Evolutionary conservation across 1,140 invertebrate genomes (phyloP), one percentile per base, ranked within the genome.

Genomic region (Calliopsis andreniformis): DNA sequence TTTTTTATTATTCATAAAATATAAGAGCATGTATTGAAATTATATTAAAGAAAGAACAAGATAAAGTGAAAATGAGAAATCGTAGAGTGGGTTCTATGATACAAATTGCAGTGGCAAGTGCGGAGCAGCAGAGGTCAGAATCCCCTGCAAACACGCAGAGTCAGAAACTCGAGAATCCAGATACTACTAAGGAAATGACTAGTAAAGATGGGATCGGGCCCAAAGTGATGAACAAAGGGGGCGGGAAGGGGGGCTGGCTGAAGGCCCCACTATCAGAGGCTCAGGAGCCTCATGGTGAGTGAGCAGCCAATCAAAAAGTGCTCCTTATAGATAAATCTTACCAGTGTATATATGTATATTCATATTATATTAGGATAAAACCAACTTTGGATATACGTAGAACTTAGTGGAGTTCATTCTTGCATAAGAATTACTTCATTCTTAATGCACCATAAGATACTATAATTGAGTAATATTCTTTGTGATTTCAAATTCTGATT

Each of bases 221-320:
- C 81, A 92, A 91, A 91, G 86, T 90, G 83, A 91, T 91, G 87
- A 89, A 76, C 88, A 91, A 93, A 92, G 92, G 92, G 89, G 90
- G 89, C 89, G 89, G 92, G 91, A 93, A 92, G 87, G 91, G 91
- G 81, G 87, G 87, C 87, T 92, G 91, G 91, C 87, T 91, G 87
- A 92, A 92, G 88, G 90, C 90, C 87, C 91, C 89, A 79, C 88
- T 92, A 77, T 91, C 91, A 80, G 92, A 91, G 88, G 91, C 92
- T 85, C 91, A 91, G 83, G 89, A 93, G 93, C 93, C 93, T 90
- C 93, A 94, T 90, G 93, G 93, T 94, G 93, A 91, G 90, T 91
- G 82, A 86, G 79, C 78, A 88, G 82, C 79, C 80, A 64, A 85
- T 84, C 73, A 80, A 83, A 89, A 87, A 85, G 80, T 87, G 81